These are phyloP conservation scores for Eupsittula cactorum DNA, from an alignment of 2,113 vertebrate genomes.

Conservation along the genomic window DNA sequence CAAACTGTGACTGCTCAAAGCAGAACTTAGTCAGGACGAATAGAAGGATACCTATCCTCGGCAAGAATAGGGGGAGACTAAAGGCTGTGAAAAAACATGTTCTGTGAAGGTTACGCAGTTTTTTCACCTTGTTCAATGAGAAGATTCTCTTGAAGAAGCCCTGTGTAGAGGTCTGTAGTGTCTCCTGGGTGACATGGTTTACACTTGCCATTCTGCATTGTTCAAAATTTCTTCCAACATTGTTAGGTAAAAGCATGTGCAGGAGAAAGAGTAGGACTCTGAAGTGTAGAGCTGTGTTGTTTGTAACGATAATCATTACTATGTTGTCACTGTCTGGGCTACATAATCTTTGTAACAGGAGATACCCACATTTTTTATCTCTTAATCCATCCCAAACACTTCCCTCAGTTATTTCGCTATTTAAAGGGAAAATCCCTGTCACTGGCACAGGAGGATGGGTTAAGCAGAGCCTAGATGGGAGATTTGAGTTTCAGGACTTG, in stretches of 20 bases:
- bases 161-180: neutral
- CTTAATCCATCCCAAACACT: neutral
- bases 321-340: neutral
- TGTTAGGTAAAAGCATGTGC: neutral
- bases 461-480: neutral
- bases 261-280: neutral
- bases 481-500: neutral
- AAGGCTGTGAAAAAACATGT: neutral
- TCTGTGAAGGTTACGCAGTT: neutral
- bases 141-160: neutral
- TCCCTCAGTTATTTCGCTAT: neutral
- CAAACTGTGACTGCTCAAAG: neutral
- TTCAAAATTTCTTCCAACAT: neutral
- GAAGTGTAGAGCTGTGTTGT: neutral
- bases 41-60: neutral
- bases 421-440: neutral
- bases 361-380: rapidly evolving
- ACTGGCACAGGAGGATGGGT: neutral
- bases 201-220: neutral
- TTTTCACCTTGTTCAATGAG: neutral
- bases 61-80: neutral
- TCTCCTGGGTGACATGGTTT: neutral
- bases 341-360: neutral
- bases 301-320: neutral
- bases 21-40: neutral